Percentiles rank a stretch among this genome's conserved stretches.
These are phyloP conservation scores for Drymodes brunneopygia DNA, from an alignment of 2,113 vertebrate genomes.

Conservation along the genomic window DNA sequence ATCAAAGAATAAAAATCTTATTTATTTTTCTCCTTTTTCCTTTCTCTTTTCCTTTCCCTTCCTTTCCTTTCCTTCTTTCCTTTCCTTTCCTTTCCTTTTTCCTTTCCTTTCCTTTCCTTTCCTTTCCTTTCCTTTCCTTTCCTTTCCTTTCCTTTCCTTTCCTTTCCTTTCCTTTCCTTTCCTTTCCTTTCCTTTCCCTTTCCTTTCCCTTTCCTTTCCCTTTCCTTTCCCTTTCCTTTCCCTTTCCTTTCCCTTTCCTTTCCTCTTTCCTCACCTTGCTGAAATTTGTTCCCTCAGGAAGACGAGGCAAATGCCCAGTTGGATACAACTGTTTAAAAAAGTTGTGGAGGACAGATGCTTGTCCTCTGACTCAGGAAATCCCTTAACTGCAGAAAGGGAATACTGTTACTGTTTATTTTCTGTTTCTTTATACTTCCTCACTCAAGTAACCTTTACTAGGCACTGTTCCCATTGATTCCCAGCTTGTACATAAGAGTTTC, in stretches of 20 bases:
- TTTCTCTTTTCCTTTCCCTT: too few species aligned
- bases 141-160: fast-evolving
- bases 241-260: background rate
- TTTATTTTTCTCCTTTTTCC: fast-evolving
- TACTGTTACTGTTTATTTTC: background rate
- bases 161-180: too few species aligned
- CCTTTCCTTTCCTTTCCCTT: too few species aligned
- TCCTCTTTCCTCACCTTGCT: background rate
- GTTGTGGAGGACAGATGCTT: background rate
- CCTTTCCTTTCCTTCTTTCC: too few species aligned
- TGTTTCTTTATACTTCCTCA: background rate
- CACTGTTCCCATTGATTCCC: background rate
- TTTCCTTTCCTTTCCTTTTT: too few species aligned
- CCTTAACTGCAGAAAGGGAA: background rate
- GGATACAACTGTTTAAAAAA: background rate
- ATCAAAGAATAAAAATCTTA: background rate
- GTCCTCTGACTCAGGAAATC: background rate
- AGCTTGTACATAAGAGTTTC: background rate
- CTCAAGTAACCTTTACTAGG: background rate
- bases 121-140: background rate
- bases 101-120: too few species aligned
- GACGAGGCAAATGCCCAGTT: background rate
- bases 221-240: too few species aligned
- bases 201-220: too few species aligned
- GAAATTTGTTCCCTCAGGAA: background rate